Percentiles rank a stretch among this genome's conserved stretches.
Conservation (phyloP, 1,140 invertebrate species). For the Thaumetopoea pityocampa region DNA sequence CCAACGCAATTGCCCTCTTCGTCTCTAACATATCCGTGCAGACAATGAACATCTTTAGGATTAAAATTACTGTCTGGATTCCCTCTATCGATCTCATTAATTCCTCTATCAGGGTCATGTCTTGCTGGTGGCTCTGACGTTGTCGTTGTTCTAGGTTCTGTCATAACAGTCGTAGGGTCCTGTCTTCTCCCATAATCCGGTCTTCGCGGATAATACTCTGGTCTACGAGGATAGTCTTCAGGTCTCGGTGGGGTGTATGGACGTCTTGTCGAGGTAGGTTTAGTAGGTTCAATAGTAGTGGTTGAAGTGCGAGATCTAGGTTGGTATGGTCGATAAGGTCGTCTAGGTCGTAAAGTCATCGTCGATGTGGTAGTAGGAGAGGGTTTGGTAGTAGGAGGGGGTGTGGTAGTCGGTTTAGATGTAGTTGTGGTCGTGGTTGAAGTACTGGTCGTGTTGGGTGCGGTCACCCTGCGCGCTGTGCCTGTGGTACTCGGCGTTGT, state of each 20-base stretch:
- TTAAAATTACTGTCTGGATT: slow-evolving; percentile 36
- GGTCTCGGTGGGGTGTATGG: slow-evolving; percentile 13
- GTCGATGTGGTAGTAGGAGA: slow-evolving; percentile 13
- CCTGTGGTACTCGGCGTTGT: slow-evolving; percentile 30
- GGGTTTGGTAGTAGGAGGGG: background rate
- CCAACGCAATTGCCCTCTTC: slow-evolving; percentile 55
- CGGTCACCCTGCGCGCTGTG: slow-evolving; percentile 16
- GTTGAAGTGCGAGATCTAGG: too few species aligned
- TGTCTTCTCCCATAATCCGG: slow-evolving; percentile 28
- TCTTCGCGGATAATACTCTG: slow-evolving; percentile 20
- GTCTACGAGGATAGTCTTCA: slow-evolving; percentile 13
- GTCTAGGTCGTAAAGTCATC: slow-evolving; percentile 1
- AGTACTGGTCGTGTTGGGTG: slow-evolving; percentile 20
- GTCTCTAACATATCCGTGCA: slow-evolving; percentile 56
- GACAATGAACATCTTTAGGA: slow-evolving; percentile 42
- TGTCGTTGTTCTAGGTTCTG: background rate
- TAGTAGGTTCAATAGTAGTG: slow-evolving; percentile 8
- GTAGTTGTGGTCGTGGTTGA: slow-evolving; percentile 23
- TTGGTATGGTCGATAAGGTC: too few species aligned
- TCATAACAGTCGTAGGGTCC: background rate
- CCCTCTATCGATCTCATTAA: slow-evolving; percentile 42
- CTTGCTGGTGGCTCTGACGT: too few species aligned
- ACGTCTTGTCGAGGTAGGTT: slow-evolving; percentile 12
- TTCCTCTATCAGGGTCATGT: slow-evolving; percentile 33
- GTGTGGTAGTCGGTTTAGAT: slow-evolving; percentile 9